These are phyloP conservation scores for mouse (Mus musculus) DNA, from an alignment of 2,113 vertebrate genomes.

Conservation along the genomic window GRCm39 chr14:101803501-101804000, in stretches of 20 bases:
- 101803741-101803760: neutral
- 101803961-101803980: neutral
- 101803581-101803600: neutral
- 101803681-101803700: neutral
- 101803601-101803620: neutral
- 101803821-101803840: neutral
- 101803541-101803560: neutral
- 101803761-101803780: conserved; percentile 19
- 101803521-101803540: neutral
- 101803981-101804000: neutral
- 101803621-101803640: too few species aligned
- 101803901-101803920: conserved; percentile 13
- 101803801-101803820: neutral
- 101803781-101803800: conserved; percentile 2
- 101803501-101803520: neutral
- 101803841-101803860: conserved; percentile 18
- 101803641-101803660: neutral
- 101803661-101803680: neutral
- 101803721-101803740: neutral
- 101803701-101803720: neutral
- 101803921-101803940: neutral
- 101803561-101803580: neutral
- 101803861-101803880: neutral
- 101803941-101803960: neutral
- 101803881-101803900: neutral